Base-by-base conservation (phyloP, 2,888 invertebrate genomes). In the Cinara cedri region DNA sequence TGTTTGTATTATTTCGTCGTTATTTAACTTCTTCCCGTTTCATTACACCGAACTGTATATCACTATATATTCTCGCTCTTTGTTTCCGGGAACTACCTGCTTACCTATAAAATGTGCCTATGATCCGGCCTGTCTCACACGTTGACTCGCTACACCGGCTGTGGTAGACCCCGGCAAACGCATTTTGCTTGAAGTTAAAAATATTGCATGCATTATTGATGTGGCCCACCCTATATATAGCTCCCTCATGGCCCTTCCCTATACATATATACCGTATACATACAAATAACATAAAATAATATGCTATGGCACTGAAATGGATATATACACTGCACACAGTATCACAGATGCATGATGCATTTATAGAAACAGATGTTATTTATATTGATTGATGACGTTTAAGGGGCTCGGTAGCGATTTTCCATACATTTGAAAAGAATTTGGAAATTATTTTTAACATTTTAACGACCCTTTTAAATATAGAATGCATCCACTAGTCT, bases 21-120 rank as follows among this genome's bases (percentile, higher is more conserved):
- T 81, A 57, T 76, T 55, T 81, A 66, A 65, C 42, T 57, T 72
- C 19, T 60, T 65, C 46, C 21, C 34, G n/a, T 66, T 81, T 78
- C 14, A 66, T 71, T 66, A 65, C 55, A 34, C n/a, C 46, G 13
- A 42, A 66, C 60, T 14, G 46, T 66, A 66, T 49, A 42, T 62
- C 26, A 21, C 34, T 49, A 3, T 34, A n/a, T n/a, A 34, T 34
- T 34, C 26, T 72, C 0, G 19, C 24, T 71, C 24, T 71, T 71
- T 71, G 71, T 57, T 57, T 13, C 19, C 19, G 10, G 13, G n/a
- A n/a, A n/a, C n/a, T n/a, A n/a, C n/a, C n/a, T n/a, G n/a, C n/a
- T n/a, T n/a, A n/a, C 6, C 34, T 6, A 6, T 34, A 34, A 3
- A 34, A 3, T 6, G 34, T 3, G 34, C 34, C 34, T 6, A 6